phyloP scores from a whole-genome alignment of 1,140 invertebrate genomes.

The Pectinophora gossypiella region DNA sequence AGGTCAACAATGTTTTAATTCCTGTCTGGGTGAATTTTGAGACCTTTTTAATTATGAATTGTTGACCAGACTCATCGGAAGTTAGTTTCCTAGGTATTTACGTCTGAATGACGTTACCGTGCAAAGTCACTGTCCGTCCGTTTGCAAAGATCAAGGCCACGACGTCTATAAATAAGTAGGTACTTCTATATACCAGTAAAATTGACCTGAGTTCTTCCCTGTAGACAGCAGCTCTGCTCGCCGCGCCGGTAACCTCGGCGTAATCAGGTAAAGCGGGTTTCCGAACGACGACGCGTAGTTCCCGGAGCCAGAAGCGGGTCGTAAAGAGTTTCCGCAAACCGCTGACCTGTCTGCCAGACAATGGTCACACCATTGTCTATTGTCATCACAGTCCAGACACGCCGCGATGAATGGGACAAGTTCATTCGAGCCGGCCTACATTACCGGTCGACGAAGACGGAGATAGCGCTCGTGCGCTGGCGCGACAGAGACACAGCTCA shows the following conservation, averaged over 20 bases:
- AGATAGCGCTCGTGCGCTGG: constrained; percentile 19
- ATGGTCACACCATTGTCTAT: constrained; percentile 45
- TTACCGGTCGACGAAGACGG: constrained; percentile 28
- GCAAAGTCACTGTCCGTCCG: too few species aligned
- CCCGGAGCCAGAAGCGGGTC: constrained; percentile 9
- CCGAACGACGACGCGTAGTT: constrained; percentile 21
- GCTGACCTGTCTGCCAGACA: constrained; percentile 33
- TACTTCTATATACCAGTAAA: too few species aligned
- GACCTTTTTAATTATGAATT: too few species aligned
- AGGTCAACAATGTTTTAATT: too few species aligned
- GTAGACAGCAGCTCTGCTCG: too few species aligned
- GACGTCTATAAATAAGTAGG: background rate
- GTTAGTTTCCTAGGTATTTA: too few species aligned
- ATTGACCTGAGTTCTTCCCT: too few species aligned
- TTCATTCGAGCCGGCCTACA: constrained; percentile 49
- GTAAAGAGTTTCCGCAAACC: constrained; percentile 19
- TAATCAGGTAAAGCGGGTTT: constrained; percentile 20
- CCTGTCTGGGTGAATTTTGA: too few species aligned
- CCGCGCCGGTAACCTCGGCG: constrained; percentile 1
- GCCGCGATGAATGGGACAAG: constrained; percentile 59
- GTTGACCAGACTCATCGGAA: too few species aligned
- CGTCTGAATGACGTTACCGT: too few species aligned
- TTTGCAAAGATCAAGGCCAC: constrained; percentile 4
- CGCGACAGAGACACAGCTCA: constrained; percentile 28
- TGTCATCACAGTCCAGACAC: constrained; percentile 31